Evolutionary conservation across 2,113 vertebrate genomes (phyloP).

Genomic region (Terrapene triunguis): DNA sequence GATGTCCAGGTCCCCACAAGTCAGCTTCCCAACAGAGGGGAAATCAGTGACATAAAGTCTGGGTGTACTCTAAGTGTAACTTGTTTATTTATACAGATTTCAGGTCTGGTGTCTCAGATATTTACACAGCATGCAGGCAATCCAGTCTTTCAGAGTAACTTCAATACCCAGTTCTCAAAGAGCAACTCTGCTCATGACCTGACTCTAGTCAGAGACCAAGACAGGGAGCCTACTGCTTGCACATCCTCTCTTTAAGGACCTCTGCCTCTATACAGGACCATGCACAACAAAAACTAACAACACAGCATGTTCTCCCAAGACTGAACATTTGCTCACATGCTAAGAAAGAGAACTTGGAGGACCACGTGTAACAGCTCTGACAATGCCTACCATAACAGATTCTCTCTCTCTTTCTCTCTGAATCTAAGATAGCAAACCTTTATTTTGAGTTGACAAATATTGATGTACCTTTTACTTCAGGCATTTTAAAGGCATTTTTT

Average conservation of each 20-base stretch:
- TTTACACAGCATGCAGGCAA: background rate
- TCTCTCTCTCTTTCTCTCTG: no score
- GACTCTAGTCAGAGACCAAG: background rate
- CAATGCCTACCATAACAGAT: no score
- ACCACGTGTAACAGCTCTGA: no score
- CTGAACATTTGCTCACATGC: no score
- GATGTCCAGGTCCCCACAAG: background rate
- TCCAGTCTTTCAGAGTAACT: background rate
- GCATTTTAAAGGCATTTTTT: background rate
- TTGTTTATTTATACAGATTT: rapidly evolving
- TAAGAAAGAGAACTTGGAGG: no score
- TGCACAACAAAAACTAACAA: no score
- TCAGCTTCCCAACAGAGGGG: background rate
- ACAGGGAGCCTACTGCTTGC: background rate
- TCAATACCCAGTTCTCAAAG: background rate
- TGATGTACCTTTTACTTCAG: background rate
- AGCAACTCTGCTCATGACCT: background rate
- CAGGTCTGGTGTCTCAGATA: background rate
- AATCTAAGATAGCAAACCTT: background rate
- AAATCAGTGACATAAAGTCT: background rate
- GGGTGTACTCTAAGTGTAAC: rapidly evolving
- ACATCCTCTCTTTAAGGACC: background rate
- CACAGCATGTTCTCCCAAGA: no score
- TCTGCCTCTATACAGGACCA: no score
- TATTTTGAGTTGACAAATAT: background rate